Percentiles rank a stretch among this genome's conserved stretches.
phyloP scores from a whole-genome alignment of 2,797 vertebrate species.

The Poecilia velifera region DNA sequence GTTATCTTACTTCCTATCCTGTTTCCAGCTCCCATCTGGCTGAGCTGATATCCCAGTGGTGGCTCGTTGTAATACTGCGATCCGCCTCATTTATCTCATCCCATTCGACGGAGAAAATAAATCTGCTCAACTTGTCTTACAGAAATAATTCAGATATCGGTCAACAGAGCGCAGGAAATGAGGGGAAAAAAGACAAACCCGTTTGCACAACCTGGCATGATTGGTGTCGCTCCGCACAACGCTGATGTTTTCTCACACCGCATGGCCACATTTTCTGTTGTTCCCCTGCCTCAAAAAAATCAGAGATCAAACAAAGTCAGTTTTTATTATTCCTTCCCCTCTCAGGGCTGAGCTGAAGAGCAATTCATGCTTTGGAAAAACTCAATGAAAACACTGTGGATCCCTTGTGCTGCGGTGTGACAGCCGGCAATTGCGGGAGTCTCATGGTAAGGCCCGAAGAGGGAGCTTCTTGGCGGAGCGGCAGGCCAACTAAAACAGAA shows the following conservation, averaged over 20 bases:
- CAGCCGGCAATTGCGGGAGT: constrained; percentile 59
- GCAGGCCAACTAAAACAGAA: constrained; percentile 80
- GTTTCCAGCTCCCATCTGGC: constrained; percentile 72
- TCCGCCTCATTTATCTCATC: constrained; percentile 56
- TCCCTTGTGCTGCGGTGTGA: constrained; percentile 59
- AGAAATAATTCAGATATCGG: constrained; percentile 46
- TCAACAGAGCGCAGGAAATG: constrained; percentile 42
- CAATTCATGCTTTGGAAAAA: constrained; percentile 66
- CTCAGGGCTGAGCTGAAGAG: constrained; percentile 48
- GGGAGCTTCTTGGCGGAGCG: constrained; percentile 68
- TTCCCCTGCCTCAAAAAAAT: constrained; percentile 40
- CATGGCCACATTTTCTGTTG: constrained; percentile 29
- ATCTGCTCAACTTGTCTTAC: constrained; percentile 60
- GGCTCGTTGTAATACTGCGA: constrained; percentile 31
- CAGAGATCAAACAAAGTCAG: constrained; percentile 57
- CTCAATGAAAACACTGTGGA: constrained; percentile 67
- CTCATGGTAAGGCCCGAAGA: constrained; percentile 48
- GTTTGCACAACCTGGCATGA: constrained; percentile 40
- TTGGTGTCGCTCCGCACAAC: constrained; percentile 37
- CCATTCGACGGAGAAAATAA: constrained; percentile 27
- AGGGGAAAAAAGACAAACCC: constrained; percentile 46
- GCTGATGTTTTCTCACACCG: constrained; percentile 47
- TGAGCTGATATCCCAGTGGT: constrained; percentile 61
- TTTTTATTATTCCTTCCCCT: constrained; percentile 63
- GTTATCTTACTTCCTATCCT: constrained; percentile 28